A percentile compares a stretch with the other conserved stretches of the same genome.
Conservation (phyloP, 2,888 invertebrate genomes). For the Axea sp. region DNA sequence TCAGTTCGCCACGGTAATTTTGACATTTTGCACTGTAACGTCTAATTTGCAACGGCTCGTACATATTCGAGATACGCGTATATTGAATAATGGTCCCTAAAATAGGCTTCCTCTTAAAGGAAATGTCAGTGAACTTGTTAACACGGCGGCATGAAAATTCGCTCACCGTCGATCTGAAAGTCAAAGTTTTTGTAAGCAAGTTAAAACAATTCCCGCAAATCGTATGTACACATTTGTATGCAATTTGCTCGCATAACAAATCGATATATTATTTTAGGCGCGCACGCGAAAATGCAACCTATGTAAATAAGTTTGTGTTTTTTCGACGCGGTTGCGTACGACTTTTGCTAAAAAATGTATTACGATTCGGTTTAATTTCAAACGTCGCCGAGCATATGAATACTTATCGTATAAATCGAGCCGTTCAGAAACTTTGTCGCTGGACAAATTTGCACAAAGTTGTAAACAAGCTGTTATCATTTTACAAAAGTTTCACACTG, state of each 20-base stretch:
- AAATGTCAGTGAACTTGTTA: conserved; percentile 56
- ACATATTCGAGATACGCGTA: conserved; percentile 32
- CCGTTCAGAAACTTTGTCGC: conserved; percentile 3
- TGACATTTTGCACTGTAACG: conserved; percentile 33
- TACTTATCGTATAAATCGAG: conserved; percentile 4
- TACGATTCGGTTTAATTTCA: conserved; percentile 12
- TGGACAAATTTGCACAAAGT: conserved; percentile 17
- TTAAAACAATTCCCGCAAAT: conserved; percentile 19
- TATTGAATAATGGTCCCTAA: conserved; percentile 54
- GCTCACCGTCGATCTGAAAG: conserved; percentile 40
- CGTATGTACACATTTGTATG: conserved; percentile 8
- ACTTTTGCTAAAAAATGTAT: neutral
- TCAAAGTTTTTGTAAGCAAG: conserved; percentile 31
- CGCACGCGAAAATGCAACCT: conserved; percentile 1
- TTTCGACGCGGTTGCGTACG: neutral
- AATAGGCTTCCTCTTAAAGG: conserved; percentile 50
- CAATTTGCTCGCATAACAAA: conserved; percentile 16
- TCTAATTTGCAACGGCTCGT: conserved; percentile 29
- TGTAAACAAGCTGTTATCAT: conserved; percentile 32
- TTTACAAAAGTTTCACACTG: no score
- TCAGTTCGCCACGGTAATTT: neutral
- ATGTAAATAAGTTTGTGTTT: conserved; percentile 9
- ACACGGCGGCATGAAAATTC: conserved; percentile 28
- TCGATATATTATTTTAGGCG: conserved; percentile 17
- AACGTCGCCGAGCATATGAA: conserved; percentile 1